Base-by-base conservation (phyloP, 2,797 vertebrate genomes). In the Pempheris klunzingeri region DNA sequence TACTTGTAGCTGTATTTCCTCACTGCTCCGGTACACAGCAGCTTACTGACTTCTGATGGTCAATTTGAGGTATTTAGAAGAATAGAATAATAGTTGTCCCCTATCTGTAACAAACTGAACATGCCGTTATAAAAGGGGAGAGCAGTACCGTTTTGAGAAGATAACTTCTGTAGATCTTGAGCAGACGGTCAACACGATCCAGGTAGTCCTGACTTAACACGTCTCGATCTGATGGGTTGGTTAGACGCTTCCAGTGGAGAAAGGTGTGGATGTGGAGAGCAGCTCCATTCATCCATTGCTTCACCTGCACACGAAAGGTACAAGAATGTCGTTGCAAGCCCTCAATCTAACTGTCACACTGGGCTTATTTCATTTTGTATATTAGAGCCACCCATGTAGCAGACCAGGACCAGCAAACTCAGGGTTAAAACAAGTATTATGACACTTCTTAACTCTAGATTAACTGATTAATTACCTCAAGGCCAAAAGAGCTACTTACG, bases 211-310 rank as follows among this genome's bases (percentile, higher is more conserved):
- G 55, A 55, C 70, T 61, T 53, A 72, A 61, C 47, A 12, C 32
- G 9, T 78, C 61, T n/a, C 8, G 38, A 11, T 41, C 59, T 20
- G 76, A 72, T 24, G 62, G 17, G 39, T 43, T 2, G 15, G 57
- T 73, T 49, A 78, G 57, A 18, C 77, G 69, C 55, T 67, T 54
- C 77, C 69, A 67, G 63, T 73, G 70, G 15, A 78, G 49, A n/a
- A 79, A 49, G 15, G 52, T 68, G 63, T 79, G 77, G 38, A 79
- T 10, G 2, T 73, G 63, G 20, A 78, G 77, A 43, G 77, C 77
- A 22, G 69, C 77, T 12, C 76, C 69, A 0, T 78, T 78, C 54
- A 66, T 18, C 76, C 69, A 78, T 28, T 78, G 68, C 32, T 78
- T 78, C 32, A 66, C 61, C 76, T 78, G 76, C 24, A n/a, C 39